phyloP scores from a whole-genome alignment of 2,888 invertebrate genomes.

The Noctuana brunneofusca region DNA sequence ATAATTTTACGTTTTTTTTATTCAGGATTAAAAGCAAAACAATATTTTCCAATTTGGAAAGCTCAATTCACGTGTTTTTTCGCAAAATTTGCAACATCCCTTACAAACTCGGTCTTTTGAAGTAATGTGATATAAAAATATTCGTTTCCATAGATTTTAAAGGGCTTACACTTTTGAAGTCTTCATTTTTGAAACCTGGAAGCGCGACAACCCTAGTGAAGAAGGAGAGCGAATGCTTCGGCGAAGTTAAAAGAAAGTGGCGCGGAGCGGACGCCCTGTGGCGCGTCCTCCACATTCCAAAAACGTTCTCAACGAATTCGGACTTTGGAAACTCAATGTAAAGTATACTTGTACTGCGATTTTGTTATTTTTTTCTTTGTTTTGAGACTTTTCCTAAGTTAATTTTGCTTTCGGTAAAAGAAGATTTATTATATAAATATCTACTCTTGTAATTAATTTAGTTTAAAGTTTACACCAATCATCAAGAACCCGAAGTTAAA shows the following conservation, averaged over 20 bases:
- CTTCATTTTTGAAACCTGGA: neutral
- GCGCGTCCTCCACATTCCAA: constrained; percentile 62
- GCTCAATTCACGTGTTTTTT: too few species aligned
- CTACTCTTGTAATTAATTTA: too few species aligned
- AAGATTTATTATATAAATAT: too few species aligned
- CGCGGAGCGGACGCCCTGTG: constrained; percentile 63
- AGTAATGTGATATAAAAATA: too few species aligned
- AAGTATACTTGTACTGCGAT: constrained; percentile 24
- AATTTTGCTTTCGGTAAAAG: neutral
- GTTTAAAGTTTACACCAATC: too few species aligned
- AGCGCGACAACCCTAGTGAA: constrained; percentile 19
- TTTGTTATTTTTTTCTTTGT: constrained; percentile 11
- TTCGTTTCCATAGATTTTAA: neutral
- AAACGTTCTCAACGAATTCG: constrained; percentile 49
- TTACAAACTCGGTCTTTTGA: too few species aligned
- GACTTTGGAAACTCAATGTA: constrained; percentile 38
- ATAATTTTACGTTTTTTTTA: too few species aligned
- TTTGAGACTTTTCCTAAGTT: neutral
- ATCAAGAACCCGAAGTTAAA: too few species aligned
- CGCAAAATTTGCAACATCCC: too few species aligned
- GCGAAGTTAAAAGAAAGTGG: constrained; percentile 71
- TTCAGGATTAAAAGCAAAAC: too few species aligned
- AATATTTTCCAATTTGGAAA: too few species aligned
- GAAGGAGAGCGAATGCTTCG: constrained; percentile 49
- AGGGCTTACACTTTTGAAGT: neutral